Base-by-base conservation (phyloP, 2,797 vertebrate genomes). In the Amphiprion clarkii region DNA sequence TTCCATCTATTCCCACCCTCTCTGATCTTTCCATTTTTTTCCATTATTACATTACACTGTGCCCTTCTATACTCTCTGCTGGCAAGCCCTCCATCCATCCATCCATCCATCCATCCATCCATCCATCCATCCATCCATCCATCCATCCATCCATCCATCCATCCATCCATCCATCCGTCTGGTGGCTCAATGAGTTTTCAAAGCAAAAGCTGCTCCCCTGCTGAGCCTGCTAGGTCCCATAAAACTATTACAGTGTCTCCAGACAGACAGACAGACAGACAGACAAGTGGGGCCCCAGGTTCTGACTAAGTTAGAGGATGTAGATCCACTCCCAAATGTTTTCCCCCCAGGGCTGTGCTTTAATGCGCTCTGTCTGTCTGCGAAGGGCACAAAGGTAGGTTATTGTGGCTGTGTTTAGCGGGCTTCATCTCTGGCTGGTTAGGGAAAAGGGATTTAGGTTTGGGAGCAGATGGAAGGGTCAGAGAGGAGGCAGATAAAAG, bases 241-340 rank as follows among this genome's bases (percentile, higher is more conserved):
- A 82, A 86, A 89, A 87, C 67, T 75, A 81, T 72, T 83, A 86
- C 76, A 82, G 68, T 67, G 85, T 92, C 75, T 89, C 82, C 83
- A 88, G 85, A 72, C 78, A 83, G 79, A 68, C 54, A 74, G 59
- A 0, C 51, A 84, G 79, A 46, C 48, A 51, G 46, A 51, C 80
- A 67, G 71, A 31, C 71, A 25, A 75, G 68, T 58, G 29, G 10
- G 48, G 53, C 63, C 71, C n/a, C 2, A 36, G 65, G 71, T 87
- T 87, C 86, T 82, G 83, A 87, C 77, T 69, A 65, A 62, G 65
- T 74, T 82, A 60, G 33, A 78, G 14, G n/a, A 52, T 75, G 68
- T 58, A 78, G 72, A 83, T 80, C 76, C 64, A 54, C 79, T 82
- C 78, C 81, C 36, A 76, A 78, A 81, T 51, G 54, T 70, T 80